Conservation (phyloP, 2,797 vertebrate species). For the Poeciliopsis turneri region DNA sequence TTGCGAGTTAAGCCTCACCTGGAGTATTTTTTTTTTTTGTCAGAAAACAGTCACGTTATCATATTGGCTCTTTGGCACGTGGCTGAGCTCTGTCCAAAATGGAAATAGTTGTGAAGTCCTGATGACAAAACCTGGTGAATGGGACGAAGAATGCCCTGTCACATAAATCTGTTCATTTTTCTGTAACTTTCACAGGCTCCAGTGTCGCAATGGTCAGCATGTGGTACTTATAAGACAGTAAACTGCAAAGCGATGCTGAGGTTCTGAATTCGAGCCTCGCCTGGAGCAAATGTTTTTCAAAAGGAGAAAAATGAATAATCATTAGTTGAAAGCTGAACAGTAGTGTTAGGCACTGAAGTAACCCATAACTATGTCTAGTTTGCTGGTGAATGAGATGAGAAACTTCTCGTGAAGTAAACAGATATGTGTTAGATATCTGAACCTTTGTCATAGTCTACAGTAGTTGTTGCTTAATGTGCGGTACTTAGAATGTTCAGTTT, state of each 20-base stretch:
- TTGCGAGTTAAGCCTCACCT: not conserved
- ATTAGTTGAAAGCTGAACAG: not conserved
- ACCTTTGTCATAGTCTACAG: too few species aligned
- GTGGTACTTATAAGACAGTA: not conserved
- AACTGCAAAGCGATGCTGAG: not conserved
- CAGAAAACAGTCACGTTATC: too few species aligned
- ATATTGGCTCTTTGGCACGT: not conserved
- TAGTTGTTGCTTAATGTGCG: too few species aligned
- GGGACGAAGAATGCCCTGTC: not conserved
- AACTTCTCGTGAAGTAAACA: not conserved
- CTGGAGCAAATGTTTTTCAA: not conserved
- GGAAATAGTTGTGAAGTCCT: not conserved
- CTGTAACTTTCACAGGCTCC: not conserved
- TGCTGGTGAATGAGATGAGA: not conserved
- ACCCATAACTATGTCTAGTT: not conserved
- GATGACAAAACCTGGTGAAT: not conserved
- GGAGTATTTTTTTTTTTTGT: too few species aligned
- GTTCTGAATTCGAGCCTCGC: not conserved
- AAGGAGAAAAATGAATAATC: not conserved
- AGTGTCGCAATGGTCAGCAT: not conserved
- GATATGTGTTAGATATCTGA: too few species aligned
- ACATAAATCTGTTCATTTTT: too few species aligned
- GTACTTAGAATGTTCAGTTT: too few species aligned
- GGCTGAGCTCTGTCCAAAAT: not conserved
- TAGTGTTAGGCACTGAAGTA: not conserved